Evolutionary conservation across 2,797 vertebrate species (phyloP), one percentile per base, ranked within the genome.

Genomic region (Carduelis carduelis): DNA sequence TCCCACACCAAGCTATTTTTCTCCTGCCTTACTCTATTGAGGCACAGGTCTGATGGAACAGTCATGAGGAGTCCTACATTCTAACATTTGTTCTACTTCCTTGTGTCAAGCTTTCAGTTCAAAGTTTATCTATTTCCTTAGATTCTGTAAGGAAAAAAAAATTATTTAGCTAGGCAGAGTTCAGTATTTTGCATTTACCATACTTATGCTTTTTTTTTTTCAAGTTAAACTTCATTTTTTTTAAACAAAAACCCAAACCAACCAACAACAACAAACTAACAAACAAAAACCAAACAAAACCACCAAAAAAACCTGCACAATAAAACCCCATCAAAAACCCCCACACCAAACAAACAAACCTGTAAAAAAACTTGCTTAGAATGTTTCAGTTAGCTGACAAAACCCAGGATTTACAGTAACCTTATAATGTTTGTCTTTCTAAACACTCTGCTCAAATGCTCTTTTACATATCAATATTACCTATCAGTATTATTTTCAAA

Each of bases 31-130:
- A 24, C 12, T 35, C n/a, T 53, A 1, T 8, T 49, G 18, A 69
- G 12, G 12, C 9, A 49, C 0, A 0, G 6, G 2, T 49, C 57
- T 50, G 19, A 61, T 28, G 11, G 14, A 61, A n/a, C 11, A 53
- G 21, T 47, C 1, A 1, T 35, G 15, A 55, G 2, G 15, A 55
- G 2, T 77, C 23, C 22, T 17, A 30, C 7, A 9, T 32, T 63
- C 68, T 50, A 47, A 53, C 74, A 59, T 41, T 26, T 63, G 2
- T 52, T 70, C 26, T 75, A 15, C 7, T 77, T 86, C 26, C 27
- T 63, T 6, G 3, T n/a, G 44, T 18, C 28, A 77, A 83, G n/a
- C 0, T 75, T 70, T 49, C 68, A 57, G 14, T 44, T 69, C 4
- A 22, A 64, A 72, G 26, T 69, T 77, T 56, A 56, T 69, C 14